phyloP scores from a whole-genome alignment of 1,140 invertebrate genomes.

The Trachymyrmex cornetzi region DNA sequence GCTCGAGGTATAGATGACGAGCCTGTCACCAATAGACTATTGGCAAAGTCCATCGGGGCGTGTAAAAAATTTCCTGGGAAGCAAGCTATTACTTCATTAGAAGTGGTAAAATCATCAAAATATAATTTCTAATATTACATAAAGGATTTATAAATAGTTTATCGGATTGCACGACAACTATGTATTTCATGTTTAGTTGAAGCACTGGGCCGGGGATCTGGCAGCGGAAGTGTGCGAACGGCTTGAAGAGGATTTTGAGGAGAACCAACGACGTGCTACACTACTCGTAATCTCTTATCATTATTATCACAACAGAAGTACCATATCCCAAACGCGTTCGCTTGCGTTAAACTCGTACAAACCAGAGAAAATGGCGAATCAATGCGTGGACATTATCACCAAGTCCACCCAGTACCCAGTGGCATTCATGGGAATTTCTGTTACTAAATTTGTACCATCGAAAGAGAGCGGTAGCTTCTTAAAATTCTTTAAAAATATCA shows the following conservation, averaged over 20 bases:
- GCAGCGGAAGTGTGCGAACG: slow-evolving; percentile 94
- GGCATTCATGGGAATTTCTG: slow-evolving; percentile 91
- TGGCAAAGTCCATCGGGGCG: slow-evolving; percentile 97
- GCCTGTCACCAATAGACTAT: slow-evolving; percentile 92
- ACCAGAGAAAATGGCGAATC: slow-evolving; percentile 88
- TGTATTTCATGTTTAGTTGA: slow-evolving; percentile 54
- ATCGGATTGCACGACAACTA: too few relatives aligned
- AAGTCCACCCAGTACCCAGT: slow-evolving; percentile 88
- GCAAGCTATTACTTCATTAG: slow-evolving; percentile 90
- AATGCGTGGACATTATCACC: slow-evolving; percentile 89
- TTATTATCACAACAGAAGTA: slow-evolving; percentile 88
- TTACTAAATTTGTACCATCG: slow-evolving; percentile 92
- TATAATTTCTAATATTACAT: slow-evolving; percentile 16
- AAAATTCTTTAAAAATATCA: slow-evolving; percentile 87
- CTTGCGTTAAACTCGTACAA: slow-evolving; percentile 87
- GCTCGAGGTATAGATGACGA: slow-evolving; percentile 96
- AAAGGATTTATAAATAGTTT: neutral
- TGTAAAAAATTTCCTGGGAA: slow-evolving; percentile 97
- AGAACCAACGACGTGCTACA: slow-evolving; percentile 90
- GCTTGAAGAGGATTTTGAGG: slow-evolving; percentile 92
- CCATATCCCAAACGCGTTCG: slow-evolving; percentile 88
- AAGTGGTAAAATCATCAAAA: slow-evolving; percentile 87
- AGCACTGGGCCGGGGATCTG: slow-evolving; percentile 93
- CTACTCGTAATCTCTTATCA: slow-evolving; percentile 89
- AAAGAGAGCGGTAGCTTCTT: slow-evolving; percentile 88